A percentile compares a stretch with the other conserved stretches of the same genome.
Conservation (phyloP, 2,888 invertebrate species). For the Nomada fabriciana region DNA sequence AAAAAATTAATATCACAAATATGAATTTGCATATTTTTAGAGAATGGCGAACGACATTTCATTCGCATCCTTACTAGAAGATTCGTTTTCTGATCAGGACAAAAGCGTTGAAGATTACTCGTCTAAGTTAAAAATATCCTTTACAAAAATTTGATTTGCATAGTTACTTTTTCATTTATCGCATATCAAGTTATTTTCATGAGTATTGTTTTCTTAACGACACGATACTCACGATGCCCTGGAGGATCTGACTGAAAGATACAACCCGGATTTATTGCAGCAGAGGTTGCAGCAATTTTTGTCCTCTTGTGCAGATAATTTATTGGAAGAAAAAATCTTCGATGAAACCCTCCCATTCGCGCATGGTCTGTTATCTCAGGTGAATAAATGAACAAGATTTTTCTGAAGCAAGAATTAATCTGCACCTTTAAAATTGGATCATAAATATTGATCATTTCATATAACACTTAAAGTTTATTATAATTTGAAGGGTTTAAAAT, state of each 20-base stretch:
- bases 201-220: constrained; percentile 51
- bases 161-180: neutral
- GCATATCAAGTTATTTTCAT: neutral
- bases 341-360: constrained; percentile 53
- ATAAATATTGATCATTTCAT: neutral
- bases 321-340: constrained; percentile 70
- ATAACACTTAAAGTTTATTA: neutral
- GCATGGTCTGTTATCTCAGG: constrained; percentile 62
- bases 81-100: constrained; percentile 38
- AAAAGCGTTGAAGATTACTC: constrained; percentile 54
- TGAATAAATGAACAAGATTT: constrained; percentile 41
- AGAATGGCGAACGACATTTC: constrained; percentile 50
- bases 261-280: constrained; percentile 23
- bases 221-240: constrained; percentile 55
- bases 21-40: constrained; percentile 19
- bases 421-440: neutral
- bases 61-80: constrained; percentile 31
- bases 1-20: neutral
- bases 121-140: constrained; percentile 77
- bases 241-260: constrained; percentile 30
- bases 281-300: constrained; percentile 46
- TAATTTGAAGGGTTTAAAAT: constrained; percentile 61
- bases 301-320: constrained; percentile 28
- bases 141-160: constrained; percentile 40
- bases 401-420: neutral